Percentiles rank a stretch among this genome's conserved stretches.
phyloP scores from a whole-genome alignment of 2,113 vertebrate species.

The Alligator mississippiensis region DNA sequence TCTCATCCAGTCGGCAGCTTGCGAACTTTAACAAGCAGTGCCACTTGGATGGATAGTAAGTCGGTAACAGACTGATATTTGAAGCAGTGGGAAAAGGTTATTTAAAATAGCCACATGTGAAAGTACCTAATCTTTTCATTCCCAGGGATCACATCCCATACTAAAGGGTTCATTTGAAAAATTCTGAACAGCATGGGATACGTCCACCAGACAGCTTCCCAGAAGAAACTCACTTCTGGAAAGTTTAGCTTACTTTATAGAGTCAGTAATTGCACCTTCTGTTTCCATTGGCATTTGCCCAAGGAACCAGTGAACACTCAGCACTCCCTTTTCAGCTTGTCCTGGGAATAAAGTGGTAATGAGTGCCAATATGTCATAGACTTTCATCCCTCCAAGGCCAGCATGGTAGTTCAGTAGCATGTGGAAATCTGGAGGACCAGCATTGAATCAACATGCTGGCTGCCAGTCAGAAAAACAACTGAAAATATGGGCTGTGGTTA shows the following conservation, averaged over 20 bases:
- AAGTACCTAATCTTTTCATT: neutral
- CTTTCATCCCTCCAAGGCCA: neutral
- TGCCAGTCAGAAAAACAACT: neutral
- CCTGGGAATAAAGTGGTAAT: neutral
- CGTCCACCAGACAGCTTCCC: too few relatives aligned
- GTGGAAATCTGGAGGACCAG: neutral
- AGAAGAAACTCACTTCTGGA: neutral
- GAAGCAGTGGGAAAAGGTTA: neutral
- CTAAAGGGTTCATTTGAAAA: neutral
- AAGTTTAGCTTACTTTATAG: neutral
- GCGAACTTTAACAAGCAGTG: neutral
- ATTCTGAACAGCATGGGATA: neutral
- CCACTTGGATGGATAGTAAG: neutral
- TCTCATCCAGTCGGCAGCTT: neutral
- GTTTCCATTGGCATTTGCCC: accelerated
- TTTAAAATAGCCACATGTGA: neutral
- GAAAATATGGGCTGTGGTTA: neutral
- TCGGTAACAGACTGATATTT: neutral
- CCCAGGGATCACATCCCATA: neutral
- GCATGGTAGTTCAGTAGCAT: accelerated
- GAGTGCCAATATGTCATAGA: neutral
- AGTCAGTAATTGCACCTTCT: neutral
- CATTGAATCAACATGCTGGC: neutral
- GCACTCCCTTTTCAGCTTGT: accelerated
- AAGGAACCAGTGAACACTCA: neutral